These are phyloP conservation scores for Ruditapes philippinarum DNA, from an alignment of 1,140 invertebrate genomes.

Conservation along the genomic window DNA sequence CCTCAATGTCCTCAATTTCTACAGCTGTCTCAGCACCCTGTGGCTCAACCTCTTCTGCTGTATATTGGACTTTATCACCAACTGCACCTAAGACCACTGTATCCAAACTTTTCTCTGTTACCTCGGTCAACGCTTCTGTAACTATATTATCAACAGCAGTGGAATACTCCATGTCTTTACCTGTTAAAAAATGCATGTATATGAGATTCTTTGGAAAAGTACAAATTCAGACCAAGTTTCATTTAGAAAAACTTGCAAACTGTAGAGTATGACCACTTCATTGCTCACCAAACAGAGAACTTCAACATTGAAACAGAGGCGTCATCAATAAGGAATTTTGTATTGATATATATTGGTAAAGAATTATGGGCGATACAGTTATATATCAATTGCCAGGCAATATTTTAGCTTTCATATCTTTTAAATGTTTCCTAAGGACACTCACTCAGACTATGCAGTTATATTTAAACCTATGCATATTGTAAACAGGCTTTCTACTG, in stretches of 20 bases:
- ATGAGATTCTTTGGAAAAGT: neutral
- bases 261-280: neutral
- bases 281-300: neutral
- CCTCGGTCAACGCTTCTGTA: neutral
- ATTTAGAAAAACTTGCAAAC: neutral
- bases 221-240: constrained; percentile 1
- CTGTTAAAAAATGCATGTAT: neutral
- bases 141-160: constrained; percentile 8
- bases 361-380: too few species aligned
- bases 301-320: too few species aligned
- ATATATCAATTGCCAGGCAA: too few species aligned
- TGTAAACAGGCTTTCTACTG: too few species aligned
- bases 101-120: neutral
- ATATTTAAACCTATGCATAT: too few species aligned
- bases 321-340: too few species aligned
- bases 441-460: too few species aligned
- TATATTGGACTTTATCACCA: neutral
- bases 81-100: neutral
- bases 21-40: too few species aligned
- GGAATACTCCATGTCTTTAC: neutral
- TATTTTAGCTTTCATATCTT: too few species aligned
- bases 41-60: neutral
- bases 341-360: too few species aligned
- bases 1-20: too few species aligned
- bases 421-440: too few species aligned